A percentile compares a stretch with the other conserved stretches of the same genome.
Evolutionary conservation across 2,888 invertebrate species (phyloP).

Genomic region (Cataglyphis cursor): DNA sequence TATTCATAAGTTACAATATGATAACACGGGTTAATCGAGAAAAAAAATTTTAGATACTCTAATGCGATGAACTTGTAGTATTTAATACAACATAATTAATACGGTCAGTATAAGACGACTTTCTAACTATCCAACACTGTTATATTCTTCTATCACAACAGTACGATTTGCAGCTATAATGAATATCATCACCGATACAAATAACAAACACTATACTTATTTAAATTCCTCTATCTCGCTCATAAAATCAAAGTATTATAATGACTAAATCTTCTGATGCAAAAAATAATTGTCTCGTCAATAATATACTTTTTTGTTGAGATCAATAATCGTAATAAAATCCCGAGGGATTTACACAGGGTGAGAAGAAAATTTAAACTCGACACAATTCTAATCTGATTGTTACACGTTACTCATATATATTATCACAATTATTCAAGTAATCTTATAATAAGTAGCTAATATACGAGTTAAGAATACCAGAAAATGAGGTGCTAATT

Average conservation of each 20-base stretch:
- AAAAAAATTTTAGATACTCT: conserved; percentile 18
- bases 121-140: conserved; percentile 5
- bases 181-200: neutral
- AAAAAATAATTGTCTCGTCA: neutral
- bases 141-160: conserved; percentile 34
- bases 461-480: neutral
- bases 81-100: conserved; percentile 17
- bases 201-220: conserved; percentile 7
- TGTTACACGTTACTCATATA: conserved; percentile 25
- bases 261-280: neutral
- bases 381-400: conserved; percentile 12
- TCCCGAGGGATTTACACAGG: conserved; percentile 20
- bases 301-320: neutral
- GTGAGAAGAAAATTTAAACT: conserved; percentile 38
- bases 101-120: conserved; percentile 20
- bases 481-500: neutral
- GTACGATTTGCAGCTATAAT: conserved; percentile 11
- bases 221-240: conserved; percentile 1
- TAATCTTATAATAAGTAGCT: conserved; percentile 12
- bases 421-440: conserved; percentile 31
- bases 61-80: neutral
- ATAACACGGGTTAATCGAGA: conserved; percentile 43
- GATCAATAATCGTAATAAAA: conserved; percentile 5
- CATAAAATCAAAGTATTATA: conserved; percentile 2
- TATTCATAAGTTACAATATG: conserved; percentile 41